phyloP scores from a whole-genome alignment of 2,888 invertebrate species.

The Branchipolynoe longqiensis region DNA sequence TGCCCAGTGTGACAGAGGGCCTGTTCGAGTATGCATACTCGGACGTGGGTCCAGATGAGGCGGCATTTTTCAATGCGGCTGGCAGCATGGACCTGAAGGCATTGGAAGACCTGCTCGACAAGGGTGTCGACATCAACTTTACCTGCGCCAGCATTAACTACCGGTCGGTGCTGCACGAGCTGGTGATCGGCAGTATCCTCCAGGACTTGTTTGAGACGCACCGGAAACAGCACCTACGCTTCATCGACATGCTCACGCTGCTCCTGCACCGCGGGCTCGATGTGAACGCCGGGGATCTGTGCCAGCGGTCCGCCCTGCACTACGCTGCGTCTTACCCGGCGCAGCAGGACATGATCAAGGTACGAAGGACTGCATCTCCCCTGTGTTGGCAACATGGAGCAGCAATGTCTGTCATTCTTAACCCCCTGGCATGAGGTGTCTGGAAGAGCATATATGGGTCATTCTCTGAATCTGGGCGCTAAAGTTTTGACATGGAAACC shows the following conservation, averaged over 20 bases:
- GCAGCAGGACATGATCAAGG: conserved; percentile 68
- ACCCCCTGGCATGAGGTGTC: too few species aligned
- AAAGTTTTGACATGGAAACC: too few species aligned
- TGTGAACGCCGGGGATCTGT: conserved; percentile 52
- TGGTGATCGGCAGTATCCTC: conserved; percentile 38
- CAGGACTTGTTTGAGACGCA: conserved; percentile 45
- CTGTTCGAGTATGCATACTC: background rate
- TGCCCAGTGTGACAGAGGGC: conserved; percentile 14
- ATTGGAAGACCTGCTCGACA: background rate
- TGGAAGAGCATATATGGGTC: too few species aligned
- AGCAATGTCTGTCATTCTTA: too few species aligned
- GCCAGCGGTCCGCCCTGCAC: conserved; percentile 50
- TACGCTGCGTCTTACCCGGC: conserved; percentile 39
- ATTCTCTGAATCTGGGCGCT: too few species aligned
- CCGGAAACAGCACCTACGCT: conserved; percentile 30
- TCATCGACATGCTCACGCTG: conserved; percentile 55
- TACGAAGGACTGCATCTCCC: too few species aligned
- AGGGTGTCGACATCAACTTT: conserved; percentile 37
- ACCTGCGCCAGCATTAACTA: conserved; percentile 17
- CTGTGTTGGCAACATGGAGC: too few species aligned
- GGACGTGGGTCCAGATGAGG: conserved; percentile 19
- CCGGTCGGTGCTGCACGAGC: conserved; percentile 49
- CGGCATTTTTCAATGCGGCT: conserved; percentile 53
- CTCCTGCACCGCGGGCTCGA: conserved; percentile 55
- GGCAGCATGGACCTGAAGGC: conserved; percentile 51